Conservation (phyloP, 2,888 invertebrate genomes). For the Saturnia pavonia region DNA sequence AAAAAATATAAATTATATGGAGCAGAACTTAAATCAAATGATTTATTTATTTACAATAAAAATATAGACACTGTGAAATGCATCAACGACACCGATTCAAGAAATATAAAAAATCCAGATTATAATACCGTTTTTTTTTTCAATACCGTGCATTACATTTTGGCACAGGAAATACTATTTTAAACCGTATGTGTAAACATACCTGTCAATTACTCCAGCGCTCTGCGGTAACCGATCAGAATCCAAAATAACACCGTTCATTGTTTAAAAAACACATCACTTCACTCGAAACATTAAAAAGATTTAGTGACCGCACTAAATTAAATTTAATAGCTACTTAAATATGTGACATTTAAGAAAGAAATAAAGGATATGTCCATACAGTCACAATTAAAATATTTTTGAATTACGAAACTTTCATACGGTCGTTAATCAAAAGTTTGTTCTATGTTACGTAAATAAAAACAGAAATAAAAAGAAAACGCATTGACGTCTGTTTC, state of each 20-base stretch:
- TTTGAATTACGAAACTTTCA: not conserved
- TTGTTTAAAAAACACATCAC: slow-evolving; percentile 21
- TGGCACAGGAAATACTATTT: slow-evolving; percentile 10
- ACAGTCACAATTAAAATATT: slow-evolving; percentile 7
- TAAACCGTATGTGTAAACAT: slow-evolving; percentile 16
- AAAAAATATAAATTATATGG: too few species aligned
- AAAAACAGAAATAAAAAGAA: slow-evolving; percentile 30
- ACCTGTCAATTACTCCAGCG: slow-evolving; percentile 22
- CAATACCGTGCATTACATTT: slow-evolving; percentile 5
- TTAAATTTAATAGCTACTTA: not conserved
- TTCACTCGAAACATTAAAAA: not conserved
- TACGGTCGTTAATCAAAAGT: slow-evolving; percentile 32
- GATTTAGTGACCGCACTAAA: slow-evolving; percentile 10
- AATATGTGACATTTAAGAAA: slow-evolving; percentile 13
- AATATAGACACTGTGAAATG: not conserved
- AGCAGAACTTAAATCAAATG: too few species aligned
- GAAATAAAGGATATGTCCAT: slow-evolving; percentile 22
- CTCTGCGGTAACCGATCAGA: slow-evolving; percentile 19
- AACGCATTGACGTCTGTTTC: slow-evolving; percentile 38
- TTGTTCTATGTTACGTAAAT: slow-evolving; percentile 29
- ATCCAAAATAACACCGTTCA: slow-evolving; percentile 22
- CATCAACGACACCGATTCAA: not conserved
- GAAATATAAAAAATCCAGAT: not conserved
- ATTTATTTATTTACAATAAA: not conserved
- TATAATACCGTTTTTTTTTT: not conserved